phyloP scores from a whole-genome alignment of 2,797 vertebrate species.

The Rousettus madagascariensis region DNA sequence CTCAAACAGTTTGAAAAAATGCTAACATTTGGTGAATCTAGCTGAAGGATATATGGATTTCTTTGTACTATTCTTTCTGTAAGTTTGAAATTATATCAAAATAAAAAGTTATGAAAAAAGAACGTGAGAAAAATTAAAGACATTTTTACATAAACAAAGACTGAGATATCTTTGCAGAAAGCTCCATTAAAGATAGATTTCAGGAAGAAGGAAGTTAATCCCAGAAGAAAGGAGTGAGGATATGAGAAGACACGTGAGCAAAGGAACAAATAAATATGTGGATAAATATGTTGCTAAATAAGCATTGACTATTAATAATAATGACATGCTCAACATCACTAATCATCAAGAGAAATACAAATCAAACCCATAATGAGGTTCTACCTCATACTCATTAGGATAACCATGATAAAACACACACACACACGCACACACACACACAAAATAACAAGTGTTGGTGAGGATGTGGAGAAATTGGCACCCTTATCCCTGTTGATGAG shows the following conservation, averaged over 20 bases:
- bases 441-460: too few species aligned
- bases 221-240: background rate
- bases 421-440: background rate
- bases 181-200: background rate
- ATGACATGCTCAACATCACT: background rate
- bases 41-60: background rate
- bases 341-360: background rate
- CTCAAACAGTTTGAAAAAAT: background rate
- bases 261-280: background rate
- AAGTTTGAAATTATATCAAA: background rate
- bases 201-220: background rate
- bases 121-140: background rate
- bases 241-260: background rate
- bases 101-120: background rate
- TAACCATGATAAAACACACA: background rate
- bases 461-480: background rate
- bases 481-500: background rate
- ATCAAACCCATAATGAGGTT: background rate
- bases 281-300: background rate
- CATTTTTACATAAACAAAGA: background rate
- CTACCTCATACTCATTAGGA: background rate
- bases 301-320: background rate
- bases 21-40: background rate
- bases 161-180: background rate
- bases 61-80: background rate